Conservation (phyloP, 2,797 vertebrate genomes). For the Phoxinus dragarum region DNA sequence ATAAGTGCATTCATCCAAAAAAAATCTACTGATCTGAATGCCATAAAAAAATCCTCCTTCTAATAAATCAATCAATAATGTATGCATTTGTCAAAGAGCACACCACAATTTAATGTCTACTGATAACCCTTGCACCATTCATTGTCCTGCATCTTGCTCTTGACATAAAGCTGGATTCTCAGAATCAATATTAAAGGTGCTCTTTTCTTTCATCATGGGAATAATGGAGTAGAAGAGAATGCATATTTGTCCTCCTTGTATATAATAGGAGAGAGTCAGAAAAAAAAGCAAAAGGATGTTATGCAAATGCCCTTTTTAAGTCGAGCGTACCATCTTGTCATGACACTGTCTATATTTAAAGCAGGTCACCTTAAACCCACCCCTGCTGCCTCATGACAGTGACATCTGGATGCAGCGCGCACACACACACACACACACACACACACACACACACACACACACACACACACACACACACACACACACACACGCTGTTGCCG, state of each 20-base stretch:
- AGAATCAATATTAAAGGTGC: background rate
- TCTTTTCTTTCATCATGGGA: background rate
- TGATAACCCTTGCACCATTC: background rate
- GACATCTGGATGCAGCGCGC: slow-evolving; percentile 76
- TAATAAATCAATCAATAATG: background rate
- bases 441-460: slow-evolving; percentile 35
- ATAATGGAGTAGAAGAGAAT: slow-evolving; percentile 14
- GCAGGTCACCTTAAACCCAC: slow-evolving; percentile 83
- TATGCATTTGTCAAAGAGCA: background rate
- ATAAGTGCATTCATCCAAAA: background rate
- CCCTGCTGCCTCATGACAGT: slow-evolving; percentile 73
- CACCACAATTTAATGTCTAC: background rate
- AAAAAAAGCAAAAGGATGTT: slow-evolving; percentile 61
- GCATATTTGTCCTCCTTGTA: slow-evolving; percentile 37
- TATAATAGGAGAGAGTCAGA: slow-evolving; percentile 14
- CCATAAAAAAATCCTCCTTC: background rate
- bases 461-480: slow-evolving; percentile 18
- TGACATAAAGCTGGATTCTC: background rate
- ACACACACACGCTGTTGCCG: slow-evolving; percentile 1
- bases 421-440: slow-evolving; percentile 56
- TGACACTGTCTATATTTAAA: slow-evolving; percentile 86
- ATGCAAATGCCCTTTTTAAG: slow-evolving; percentile 81
- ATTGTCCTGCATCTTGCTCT: background rate
- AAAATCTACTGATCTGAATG: background rate
- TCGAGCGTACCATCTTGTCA: slow-evolving; percentile 79